Evolutionary conservation across 2,797 vertebrate genomes (phyloP).

Genomic region (Nannoperca obscura): DNA sequence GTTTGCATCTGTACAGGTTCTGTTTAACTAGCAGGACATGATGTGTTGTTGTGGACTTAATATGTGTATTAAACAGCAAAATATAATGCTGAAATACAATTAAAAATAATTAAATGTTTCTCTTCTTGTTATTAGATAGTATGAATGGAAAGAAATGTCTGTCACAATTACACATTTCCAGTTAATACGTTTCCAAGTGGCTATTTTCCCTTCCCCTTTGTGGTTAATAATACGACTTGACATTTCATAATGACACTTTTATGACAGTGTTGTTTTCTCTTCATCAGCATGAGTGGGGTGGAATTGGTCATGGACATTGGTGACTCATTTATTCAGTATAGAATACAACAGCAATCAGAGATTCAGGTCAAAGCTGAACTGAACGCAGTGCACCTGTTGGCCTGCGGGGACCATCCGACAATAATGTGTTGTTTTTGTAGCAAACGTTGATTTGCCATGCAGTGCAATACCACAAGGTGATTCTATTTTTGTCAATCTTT

Average conservation of each 20-base stretch:
- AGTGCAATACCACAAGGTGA: neutral
- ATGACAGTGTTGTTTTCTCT: constrained; percentile 13
- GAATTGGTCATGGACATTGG: neutral
- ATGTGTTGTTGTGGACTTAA: neutral
- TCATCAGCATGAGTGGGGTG: constrained; percentile 8
- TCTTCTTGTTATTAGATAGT: neutral
- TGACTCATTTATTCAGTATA: neutral
- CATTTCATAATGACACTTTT: constrained; percentile 33
- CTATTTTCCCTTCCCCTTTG: constrained; percentile 6
- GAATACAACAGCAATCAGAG: constrained; percentile 22
- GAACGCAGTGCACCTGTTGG: constrained; percentile 1
- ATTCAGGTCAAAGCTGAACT: neutral
- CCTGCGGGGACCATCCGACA: neutral
- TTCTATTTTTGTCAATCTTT: neutral
- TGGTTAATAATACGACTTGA: constrained; percentile 18
- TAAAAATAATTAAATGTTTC: neutral
- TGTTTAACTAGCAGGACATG: neutral
- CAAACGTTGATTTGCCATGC: neutral
- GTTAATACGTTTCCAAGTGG: neutral
- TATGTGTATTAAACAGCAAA: neutral
- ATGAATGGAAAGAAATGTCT: neutral
- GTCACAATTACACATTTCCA: neutral
- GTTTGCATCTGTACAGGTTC: neutral
- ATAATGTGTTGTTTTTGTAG: neutral
- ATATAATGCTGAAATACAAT: neutral